Conservation (phyloP, 1,140 invertebrate genomes). For the Papilio helenus region DNA sequence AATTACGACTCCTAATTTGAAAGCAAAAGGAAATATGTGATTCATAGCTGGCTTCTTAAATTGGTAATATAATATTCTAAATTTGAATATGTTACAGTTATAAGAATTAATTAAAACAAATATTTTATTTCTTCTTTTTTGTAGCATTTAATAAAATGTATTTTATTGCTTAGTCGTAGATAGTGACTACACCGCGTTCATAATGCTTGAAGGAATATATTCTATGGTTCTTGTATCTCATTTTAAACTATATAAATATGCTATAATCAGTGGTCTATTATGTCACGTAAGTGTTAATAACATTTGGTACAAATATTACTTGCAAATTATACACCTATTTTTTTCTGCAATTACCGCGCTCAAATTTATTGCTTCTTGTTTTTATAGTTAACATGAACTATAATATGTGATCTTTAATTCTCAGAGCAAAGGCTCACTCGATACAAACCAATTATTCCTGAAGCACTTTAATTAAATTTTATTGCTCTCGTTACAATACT, state of each 20-base stretch:
- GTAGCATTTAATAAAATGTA: slow-evolving; percentile 1
- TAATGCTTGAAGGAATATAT: not conserved
- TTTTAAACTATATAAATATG: no score
- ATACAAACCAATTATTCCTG: slow-evolving; percentile 34
- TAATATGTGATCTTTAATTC: slow-evolving; percentile 21
- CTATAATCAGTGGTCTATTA: no score
- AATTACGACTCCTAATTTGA: not conserved
- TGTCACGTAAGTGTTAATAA: not conserved
- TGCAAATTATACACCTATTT: not conserved
- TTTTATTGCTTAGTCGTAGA: not conserved
- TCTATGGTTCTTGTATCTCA: not conserved
- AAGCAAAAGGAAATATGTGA: not conserved
- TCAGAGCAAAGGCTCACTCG: slow-evolving; percentile 25
- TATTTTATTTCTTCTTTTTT: not conserved
- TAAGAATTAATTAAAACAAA: not conserved
- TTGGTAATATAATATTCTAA: not conserved
- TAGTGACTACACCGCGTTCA: no score
- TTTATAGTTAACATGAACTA: not conserved
- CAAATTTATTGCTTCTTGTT: slow-evolving; percentile 33
- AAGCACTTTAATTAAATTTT: slow-evolving; percentile 38
- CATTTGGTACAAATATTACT: not conserved
- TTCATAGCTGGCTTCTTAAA: not conserved
- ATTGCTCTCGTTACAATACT: slow-evolving; percentile 38
- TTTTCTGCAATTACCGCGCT: not conserved
- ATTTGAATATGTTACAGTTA: not conserved